Percentiles rank a stretch among this genome's conserved stretches.
phyloP scores from a whole-genome alignment of 2,888 invertebrate species.

The Agrochola litura region DNA sequence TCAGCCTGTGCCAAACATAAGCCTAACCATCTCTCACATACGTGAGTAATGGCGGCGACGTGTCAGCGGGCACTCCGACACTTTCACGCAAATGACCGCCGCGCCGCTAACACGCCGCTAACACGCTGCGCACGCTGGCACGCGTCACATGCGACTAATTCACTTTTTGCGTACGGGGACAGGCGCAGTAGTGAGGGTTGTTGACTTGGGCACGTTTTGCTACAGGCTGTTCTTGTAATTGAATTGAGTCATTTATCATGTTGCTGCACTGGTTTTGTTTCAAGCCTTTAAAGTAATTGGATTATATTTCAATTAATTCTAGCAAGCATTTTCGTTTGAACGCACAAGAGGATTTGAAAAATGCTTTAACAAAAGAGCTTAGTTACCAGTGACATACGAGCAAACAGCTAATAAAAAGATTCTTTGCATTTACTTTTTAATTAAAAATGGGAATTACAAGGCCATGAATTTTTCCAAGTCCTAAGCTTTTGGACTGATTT shows the following conservation, averaged over 20 bases:
- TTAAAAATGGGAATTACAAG: conserved; percentile 11
- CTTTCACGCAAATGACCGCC: conserved; percentile 33
- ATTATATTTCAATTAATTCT: conserved; percentile 17
- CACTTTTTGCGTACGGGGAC: conserved; percentile 47
- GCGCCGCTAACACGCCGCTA: conserved; percentile 10
- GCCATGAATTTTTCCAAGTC: not conserved
- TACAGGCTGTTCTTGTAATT: conserved; percentile 9
- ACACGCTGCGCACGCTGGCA: conserved; percentile 13
- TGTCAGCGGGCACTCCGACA: conserved; percentile 36
- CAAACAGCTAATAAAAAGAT: conserved; percentile 5
- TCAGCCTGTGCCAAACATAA: not conserved
- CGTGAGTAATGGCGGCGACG: conserved; percentile 37
- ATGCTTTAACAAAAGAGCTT: not conserved
- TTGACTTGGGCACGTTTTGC: conserved; percentile 12
- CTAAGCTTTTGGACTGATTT: conserved; percentile 1
- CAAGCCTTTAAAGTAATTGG: conserved; percentile 1
- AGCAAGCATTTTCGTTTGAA: not conserved
- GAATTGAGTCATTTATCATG: conserved; percentile 24
- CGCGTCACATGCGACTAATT: conserved; percentile 45
- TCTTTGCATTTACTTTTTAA: conserved; percentile 13
- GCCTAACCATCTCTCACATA: conserved; percentile 12
- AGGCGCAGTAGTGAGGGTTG: not conserved
- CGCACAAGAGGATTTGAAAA: conserved; percentile 6
- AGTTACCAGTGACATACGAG: not conserved
- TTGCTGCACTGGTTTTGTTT: conserved; percentile 12